A percentile compares a stretch with the other conserved stretches of the same genome.
phyloP scores from a whole-genome alignment of 1,140 invertebrate genomes.

The Bombus soroeensis region DNA sequence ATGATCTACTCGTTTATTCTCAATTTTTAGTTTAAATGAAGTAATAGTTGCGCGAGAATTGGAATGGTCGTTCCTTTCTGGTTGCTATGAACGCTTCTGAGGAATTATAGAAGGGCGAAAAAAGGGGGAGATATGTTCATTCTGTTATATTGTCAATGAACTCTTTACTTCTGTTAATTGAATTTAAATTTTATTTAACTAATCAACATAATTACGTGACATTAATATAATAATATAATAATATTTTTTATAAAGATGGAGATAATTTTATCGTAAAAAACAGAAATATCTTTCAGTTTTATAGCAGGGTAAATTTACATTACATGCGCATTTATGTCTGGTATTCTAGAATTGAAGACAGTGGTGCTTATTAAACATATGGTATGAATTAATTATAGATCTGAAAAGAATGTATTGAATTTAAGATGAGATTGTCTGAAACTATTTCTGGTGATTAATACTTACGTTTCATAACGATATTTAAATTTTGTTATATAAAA shows the following conservation, averaged over 20 bases:
- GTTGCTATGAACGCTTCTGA: background rate
- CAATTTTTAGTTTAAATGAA: background rate
- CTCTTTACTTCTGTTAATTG: background rate
- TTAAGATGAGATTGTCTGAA: background rate
- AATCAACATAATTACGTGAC: background rate
- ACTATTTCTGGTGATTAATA: background rate
- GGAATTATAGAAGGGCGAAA: background rate
- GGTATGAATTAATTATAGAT: conserved; percentile 23
- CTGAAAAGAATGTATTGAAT: background rate
- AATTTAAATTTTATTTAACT: background rate
- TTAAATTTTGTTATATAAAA: background rate
- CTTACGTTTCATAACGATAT: background rate
- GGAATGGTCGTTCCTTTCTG: background rate
- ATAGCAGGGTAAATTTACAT: background rate
- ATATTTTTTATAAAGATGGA: background rate
- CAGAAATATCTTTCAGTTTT: background rate
- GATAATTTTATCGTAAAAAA: background rate
- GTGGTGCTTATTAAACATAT: conserved; percentile 13
- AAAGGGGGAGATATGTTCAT: background rate
- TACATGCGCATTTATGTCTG: background rate
- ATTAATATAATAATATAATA: background rate
- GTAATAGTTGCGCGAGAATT: background rate
- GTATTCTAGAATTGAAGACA: background rate
- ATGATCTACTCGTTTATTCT: background rate
- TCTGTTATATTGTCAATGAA: background rate